A percentile compares a stretch with the other conserved stretches of the same genome.
phyloP scores from a whole-genome alignment of 2,888 invertebrate species.

The Stomorhina lunata region DNA sequence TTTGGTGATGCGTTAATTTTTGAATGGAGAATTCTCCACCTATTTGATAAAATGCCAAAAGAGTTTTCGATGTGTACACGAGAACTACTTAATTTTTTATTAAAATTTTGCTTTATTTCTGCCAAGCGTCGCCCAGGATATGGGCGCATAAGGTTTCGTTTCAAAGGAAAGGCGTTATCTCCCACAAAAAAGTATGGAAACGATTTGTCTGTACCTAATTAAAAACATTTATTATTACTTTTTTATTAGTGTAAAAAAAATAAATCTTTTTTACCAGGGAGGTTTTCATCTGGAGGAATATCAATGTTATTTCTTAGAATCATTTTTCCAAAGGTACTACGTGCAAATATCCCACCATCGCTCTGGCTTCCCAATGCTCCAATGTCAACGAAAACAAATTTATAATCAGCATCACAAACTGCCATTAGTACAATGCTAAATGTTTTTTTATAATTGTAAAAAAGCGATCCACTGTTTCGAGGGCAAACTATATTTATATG shows the following conservation, averaged over 20 bases:
- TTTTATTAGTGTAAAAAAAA: too few species aligned
- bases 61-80: not conserved
- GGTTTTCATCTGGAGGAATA: too few species aligned
- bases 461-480: constrained; percentile 22
- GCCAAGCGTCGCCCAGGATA: not conserved
- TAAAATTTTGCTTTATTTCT: not conserved
- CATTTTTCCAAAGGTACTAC: constrained; percentile 40
- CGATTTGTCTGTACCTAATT: too few species aligned
- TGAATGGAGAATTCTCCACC: constrained; percentile 24
- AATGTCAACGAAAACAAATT: constrained; percentile 50
- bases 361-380: constrained; percentile 25
- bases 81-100: constrained; percentile 26
- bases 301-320: constrained; percentile 17
- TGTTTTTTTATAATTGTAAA: constrained; percentile 35
- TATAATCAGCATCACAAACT: constrained; percentile 23
- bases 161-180: constrained; percentile 3
- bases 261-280: too few species aligned
- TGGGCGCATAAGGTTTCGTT: not conserved
- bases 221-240: too few species aligned
- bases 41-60: not conserved
- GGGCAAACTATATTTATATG: constrained; percentile 20
- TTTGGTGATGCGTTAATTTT: constrained; percentile 16
- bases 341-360: constrained; percentile 30
- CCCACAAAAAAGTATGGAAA: constrained; percentile 8
- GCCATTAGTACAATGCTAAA: constrained; percentile 47